Evolutionary conservation across 2,113 vertebrate genomes (phyloP), one percentile per base, ranked within the genome.

Genomic region (Brachyhypopomus occidentalis): DNA sequence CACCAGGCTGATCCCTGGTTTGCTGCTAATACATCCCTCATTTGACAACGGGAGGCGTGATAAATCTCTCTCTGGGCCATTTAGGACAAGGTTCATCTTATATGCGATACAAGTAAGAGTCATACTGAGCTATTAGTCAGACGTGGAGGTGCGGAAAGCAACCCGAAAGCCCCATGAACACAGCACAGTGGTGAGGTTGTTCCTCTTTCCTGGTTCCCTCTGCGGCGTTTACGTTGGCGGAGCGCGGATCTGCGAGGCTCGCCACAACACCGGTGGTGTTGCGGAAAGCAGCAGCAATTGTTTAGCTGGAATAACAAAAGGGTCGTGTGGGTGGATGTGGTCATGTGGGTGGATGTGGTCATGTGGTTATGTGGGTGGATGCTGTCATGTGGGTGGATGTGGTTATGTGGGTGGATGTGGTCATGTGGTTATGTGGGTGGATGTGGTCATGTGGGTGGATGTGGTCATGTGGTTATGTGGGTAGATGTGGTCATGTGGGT

Each of bases 91-190:
- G 83, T 86, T 90, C 83, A 90, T 90, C 87, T 89, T 86, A 86
- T 73, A 91, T 80, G 88, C 88, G 84, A 84, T 84, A 84, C 87
- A 69, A 80, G 79, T 87, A 84, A 88, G 45, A 27, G 56, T 48
- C 70, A 71, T 22, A 41, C 62, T 91, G 89, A 90, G 91, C 92
- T 89, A 92, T 92, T 89, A 89, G 91, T 89, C 60, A n/a, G 2
- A 78, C 86, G 56, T 48, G 30, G 34, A 56, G 81, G 87, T 87
- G 88, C 88, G 90, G 90, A 66, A 88, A 77, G 88, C 81, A 81
- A 83, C 80, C 86, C 90, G 2, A 52, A 52, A 52, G 90, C 88
- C 88, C 88, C 84, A 20, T 36, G 19, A 67, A 67, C 4, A 5
- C 17, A 20, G 19, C n/a, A 36, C 34, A 8, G 9, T 41, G 22